Conservation (phyloP, 1,140 invertebrate species). For the Colletes gigas region DNA sequence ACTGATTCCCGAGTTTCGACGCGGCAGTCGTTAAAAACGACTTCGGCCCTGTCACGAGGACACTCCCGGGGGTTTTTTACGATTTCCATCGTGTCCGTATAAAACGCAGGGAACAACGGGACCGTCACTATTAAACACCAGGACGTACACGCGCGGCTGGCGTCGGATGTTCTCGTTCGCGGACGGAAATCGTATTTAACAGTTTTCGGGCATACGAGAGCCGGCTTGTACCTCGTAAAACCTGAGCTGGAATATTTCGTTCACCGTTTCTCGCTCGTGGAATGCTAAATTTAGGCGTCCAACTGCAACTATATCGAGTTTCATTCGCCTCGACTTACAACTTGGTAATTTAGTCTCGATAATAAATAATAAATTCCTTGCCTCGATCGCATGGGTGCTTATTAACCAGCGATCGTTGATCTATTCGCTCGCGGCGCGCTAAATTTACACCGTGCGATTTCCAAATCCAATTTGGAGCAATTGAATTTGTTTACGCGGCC, state of each 20-base stretch:
- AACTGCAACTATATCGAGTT: too few species aligned
- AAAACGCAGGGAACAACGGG: slow-evolving; percentile 20
- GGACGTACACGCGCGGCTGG: background rate
- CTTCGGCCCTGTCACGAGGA: background rate
- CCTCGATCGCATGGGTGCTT: too few species aligned
- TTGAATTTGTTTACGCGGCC: too few species aligned
- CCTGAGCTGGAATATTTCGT: slow-evolving; percentile 13
- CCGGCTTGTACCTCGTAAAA: slow-evolving; percentile 19
- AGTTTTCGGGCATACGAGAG: background rate
- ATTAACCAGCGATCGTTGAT: background rate
- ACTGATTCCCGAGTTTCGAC: slow-evolving; percentile 5
- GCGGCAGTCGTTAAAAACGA: slow-evolving; percentile 38
- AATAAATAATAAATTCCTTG: too few species aligned
- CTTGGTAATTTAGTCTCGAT: too few species aligned
- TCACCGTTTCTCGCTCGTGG: background rate
- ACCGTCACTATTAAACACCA: slow-evolving; percentile 16
- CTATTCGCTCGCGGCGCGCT: background rate
- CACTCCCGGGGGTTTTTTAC: slow-evolving; percentile 25
- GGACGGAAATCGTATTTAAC: slow-evolving; percentile 28
- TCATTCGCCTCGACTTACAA: too few species aligned
- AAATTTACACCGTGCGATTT: too few species aligned
- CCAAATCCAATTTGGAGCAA: too few species aligned
- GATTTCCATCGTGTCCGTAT: slow-evolving; percentile 37
- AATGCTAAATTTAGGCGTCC: too few species aligned
- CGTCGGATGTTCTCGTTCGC: background rate